Evolutionary conservation across 2,113 vertebrate species (phyloP), one percentile per base, ranked within the genome.

Genomic region (Serilophus lunatus): DNA sequence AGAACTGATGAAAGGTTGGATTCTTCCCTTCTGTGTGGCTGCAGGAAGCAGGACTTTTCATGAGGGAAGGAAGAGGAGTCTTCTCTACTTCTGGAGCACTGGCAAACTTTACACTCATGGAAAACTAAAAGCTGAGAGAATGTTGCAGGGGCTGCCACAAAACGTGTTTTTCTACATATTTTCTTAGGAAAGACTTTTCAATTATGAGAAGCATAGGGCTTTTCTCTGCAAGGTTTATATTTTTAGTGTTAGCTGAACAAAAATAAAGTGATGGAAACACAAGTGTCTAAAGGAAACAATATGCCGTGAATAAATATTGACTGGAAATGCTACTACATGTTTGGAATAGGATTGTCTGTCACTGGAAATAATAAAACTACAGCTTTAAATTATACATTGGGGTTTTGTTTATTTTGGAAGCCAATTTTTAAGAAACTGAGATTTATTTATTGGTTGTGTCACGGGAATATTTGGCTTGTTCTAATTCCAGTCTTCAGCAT

Each of bases 401-500:
- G 12, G 36, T 79, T 82, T 87, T n/a, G 28, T 69, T 95, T 79
- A 61, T 89, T 82, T 66, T 89, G 53, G 65, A 93, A 92, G 38
- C 38, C 86, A 51, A 42, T 87, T 95, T 93, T 87, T 50, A 72
- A 76, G 64, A 88, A 90, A 90, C 24, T 25, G n/a, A 76, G 47
- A 9, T 44, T 79, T 91, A 78, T 88, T 91, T 94, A 89, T 85
- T 91, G n/a, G 12, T 88, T 69, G 35, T 95, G 53, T 84, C 70
- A 79, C 17, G 4, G 49, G 61, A 89, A 38, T 85, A 64, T 93
- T 87, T 89, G 45, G 26, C 65, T 86, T 92, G 45, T 85, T 93
- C n/a, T 84, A 79, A 61, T 60, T 79, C 42, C 25, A 74, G 18
- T 69, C 79, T 72, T 92, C 49, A 82, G 19, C 53, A 69, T 64